phyloP scores from a whole-genome alignment of 2,113 vertebrate genomes.

The Thamnophis sirtalis region DNA sequence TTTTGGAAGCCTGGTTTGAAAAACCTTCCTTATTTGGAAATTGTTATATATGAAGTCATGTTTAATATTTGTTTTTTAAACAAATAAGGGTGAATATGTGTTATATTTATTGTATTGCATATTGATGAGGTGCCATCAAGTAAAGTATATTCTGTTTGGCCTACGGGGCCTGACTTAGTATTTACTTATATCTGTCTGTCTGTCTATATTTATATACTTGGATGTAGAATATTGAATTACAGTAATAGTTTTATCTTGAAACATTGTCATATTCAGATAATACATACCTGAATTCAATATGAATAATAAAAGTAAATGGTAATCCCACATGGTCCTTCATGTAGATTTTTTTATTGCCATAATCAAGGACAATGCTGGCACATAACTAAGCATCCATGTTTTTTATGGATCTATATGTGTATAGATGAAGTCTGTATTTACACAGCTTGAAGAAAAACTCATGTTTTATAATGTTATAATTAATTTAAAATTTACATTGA shows the following conservation, averaged over 20 bases:
- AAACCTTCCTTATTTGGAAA: background rate
- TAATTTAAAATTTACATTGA: background rate
- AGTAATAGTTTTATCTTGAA: background rate
- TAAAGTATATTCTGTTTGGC: background rate
- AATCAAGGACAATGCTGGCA: background rate
- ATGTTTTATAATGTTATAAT: background rate
- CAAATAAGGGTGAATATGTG: background rate
- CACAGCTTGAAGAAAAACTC: background rate
- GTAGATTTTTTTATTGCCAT: background rate
- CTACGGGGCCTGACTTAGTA: background rate
- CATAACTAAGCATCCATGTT: background rate
- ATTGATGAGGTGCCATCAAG: background rate
- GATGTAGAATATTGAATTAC: background rate
- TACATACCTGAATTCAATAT: background rate
- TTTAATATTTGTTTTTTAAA: background rate
- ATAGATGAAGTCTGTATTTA: background rate
- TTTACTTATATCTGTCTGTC: background rate
- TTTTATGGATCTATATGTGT: background rate
- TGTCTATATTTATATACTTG: background rate
- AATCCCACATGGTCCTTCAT: background rate
- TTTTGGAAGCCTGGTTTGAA: conserved; percentile 6
- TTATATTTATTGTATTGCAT: background rate
- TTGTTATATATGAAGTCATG: background rate
- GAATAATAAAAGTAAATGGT: background rate
- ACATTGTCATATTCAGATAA: background rate